Percentiles rank a stretch among this genome's conserved stretches.
These are phyloP conservation scores for Cataglyphis altisquamis DNA, from an alignment of 2,888 invertebrate genomes.

Conservation along the genomic window DNA sequence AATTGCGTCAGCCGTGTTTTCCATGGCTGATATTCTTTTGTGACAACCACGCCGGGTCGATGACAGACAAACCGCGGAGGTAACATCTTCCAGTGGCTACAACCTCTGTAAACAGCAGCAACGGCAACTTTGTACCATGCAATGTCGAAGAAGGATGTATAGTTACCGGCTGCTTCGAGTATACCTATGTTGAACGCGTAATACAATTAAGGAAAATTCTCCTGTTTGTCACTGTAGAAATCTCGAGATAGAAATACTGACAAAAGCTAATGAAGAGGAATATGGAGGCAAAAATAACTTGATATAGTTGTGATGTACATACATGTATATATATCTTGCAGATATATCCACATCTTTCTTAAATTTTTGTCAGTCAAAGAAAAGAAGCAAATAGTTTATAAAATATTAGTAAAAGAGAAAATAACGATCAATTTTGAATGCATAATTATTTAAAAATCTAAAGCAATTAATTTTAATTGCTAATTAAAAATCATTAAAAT, in stretches of 20 bases:
- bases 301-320: not conserved
- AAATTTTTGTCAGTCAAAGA: not conserved
- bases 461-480: not conserved
- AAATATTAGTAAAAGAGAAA: not conserved
- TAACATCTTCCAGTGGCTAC: conserved; percentile 94
- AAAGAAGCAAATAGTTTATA: not conserved
- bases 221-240: conserved; percentile 49
- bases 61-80: conserved; percentile 92
- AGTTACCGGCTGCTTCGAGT: conserved; percentile 90
- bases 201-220: conserved; percentile 66
- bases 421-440: not conserved
- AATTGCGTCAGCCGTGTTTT: conserved; percentile 66
- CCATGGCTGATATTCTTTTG: conserved; percentile 85
- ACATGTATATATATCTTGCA: too few species aligned
- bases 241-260: conserved; percentile 12
- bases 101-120: conserved; percentile 94
- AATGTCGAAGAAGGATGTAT: conserved; percentile 95
- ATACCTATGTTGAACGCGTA: conserved; percentile 86
- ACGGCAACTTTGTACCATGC: conserved; percentile 90
- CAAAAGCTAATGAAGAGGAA: not conserved
- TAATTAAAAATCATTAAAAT: not conserved
- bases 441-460: too few species aligned
- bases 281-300: not conserved
- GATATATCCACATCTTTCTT: not conserved
- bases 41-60: conserved; percentile 93